phyloP scores from a whole-genome alignment of 1,140 invertebrate genomes.

The Cydia pomonella region DNA sequence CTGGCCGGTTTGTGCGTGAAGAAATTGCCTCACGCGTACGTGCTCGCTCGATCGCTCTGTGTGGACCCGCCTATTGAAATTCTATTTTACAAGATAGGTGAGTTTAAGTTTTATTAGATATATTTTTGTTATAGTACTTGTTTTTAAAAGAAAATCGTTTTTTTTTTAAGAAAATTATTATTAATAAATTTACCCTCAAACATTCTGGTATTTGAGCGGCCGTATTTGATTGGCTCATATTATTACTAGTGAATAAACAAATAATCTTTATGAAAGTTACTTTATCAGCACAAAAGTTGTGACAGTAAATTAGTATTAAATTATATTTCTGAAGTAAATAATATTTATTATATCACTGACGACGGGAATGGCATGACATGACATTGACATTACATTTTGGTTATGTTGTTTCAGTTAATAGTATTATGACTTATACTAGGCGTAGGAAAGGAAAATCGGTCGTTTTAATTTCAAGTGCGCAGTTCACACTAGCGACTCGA shows the following conservation, averaged over 20 bases:
- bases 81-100: too few relatives aligned
- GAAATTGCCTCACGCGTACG: too few relatives aligned
- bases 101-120: too few relatives aligned
- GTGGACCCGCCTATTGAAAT: too few relatives aligned
- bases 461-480: neutral
- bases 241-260: neutral
- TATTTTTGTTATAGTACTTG: too few relatives aligned
- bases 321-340: neutral
- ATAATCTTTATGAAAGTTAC: neutral
- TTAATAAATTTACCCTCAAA: conserved; percentile 4
- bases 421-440: neutral
- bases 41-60: too few relatives aligned
- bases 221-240: conserved; percentile 22
- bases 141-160: too few relatives aligned
- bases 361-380: neutral
- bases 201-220: conserved; percentile 1
- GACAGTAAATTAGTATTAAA: too few relatives aligned
- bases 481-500: neutral
- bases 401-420: neutral
- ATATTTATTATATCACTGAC: neutral
- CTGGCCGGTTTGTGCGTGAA: too few relatives aligned
- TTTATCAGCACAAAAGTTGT: too few relatives aligned
- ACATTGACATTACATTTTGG: neutral
- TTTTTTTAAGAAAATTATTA: too few relatives aligned
- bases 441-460: neutral